These are phyloP conservation scores for Zonitis immaculata DNA, from an alignment of 2,888 invertebrate species.

Conservation along the genomic window DNA sequence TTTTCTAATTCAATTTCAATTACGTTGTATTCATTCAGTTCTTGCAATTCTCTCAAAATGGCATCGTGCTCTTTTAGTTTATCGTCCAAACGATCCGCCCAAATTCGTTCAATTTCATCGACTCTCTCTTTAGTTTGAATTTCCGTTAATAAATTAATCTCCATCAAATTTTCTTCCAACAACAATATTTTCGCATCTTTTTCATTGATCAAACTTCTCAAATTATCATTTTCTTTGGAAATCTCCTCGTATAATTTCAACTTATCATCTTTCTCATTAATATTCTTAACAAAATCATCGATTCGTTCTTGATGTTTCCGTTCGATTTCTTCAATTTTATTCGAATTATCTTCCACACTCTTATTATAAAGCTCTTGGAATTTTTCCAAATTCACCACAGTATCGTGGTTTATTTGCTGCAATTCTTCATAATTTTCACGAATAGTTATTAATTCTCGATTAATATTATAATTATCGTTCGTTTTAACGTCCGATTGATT, in stretches of 20 bases:
- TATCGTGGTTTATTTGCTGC: constrained; percentile 17
- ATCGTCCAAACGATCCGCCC: constrained; percentile 47
- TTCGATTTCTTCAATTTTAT: constrained; percentile 6
- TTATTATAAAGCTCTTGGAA: constrained; percentile 21
- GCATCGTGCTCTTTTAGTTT: constrained; percentile 49
- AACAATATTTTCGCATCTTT: constrained; percentile 22
- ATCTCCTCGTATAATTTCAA: constrained; percentile 27
- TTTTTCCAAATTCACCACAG: constrained; percentile 22
- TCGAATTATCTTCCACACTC: constrained; percentile 5
- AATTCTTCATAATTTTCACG: constrained; percentile 21
- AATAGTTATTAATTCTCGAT: constrained; percentile 19
- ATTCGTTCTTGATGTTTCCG: neutral
- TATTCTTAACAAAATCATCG: constrained; percentile 13
- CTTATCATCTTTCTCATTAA: constrained; percentile 24
- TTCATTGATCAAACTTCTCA: constrained; percentile 39
- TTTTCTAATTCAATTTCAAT: constrained; percentile 54
- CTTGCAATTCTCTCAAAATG: constrained; percentile 54
- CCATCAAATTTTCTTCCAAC: constrained; percentile 22
- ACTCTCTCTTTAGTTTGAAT: constrained; percentile 48
- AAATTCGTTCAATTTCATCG: constrained; percentile 46
- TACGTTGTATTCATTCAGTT: constrained; percentile 53
- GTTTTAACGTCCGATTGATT: constrained; percentile 32
- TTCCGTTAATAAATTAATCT: constrained; percentile 44
- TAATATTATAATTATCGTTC: constrained; percentile 27
- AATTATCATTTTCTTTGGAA: constrained; percentile 27